A percentile compares a stretch with the other conserved stretches of the same genome.
These are phyloP conservation scores for Smittia aterrima DNA, from an alignment of 2,888 invertebrate species.

Conservation along the genomic window DNA sequence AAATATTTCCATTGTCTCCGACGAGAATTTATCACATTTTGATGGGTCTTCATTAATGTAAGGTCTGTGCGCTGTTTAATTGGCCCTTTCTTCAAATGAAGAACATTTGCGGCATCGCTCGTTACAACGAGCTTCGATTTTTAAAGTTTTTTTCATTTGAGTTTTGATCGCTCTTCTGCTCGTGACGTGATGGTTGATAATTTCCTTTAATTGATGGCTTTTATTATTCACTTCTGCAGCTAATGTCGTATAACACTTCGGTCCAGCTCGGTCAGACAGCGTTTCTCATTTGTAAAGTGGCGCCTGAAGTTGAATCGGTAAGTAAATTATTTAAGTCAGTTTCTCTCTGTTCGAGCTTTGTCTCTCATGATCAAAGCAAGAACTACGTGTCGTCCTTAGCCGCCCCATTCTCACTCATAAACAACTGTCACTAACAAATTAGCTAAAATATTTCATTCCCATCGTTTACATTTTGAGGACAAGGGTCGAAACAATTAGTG, in stretches of 20 bases:
- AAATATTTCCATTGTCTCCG: background rate
- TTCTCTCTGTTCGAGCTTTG: background rate
- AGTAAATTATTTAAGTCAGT: conserved; percentile 33
- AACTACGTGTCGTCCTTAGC: no score
- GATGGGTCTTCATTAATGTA: no score
- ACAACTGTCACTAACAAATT: conserved; percentile 37
- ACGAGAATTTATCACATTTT: no score
- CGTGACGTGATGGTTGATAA: conserved; percentile 30
- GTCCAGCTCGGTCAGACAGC: conserved; percentile 55
- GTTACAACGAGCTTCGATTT: background rate
- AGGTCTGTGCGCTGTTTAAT: no score
- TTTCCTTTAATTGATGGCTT: conserved; percentile 31
- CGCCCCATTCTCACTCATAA: background rate
- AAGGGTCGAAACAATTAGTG: background rate
- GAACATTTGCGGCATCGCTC: background rate
- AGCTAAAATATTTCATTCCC: conserved; percentile 16
- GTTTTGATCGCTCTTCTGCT: conserved; percentile 22
- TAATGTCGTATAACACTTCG: conserved; percentile 56
- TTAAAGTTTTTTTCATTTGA: no score
- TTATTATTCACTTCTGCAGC: conserved; percentile 47
- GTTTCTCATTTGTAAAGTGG: conserved; percentile 55
- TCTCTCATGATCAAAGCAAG: background rate
- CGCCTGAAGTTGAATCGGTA: conserved; percentile 43
- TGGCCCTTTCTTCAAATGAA: no score
- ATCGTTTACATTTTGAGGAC: background rate